Conservation (phyloP, 2,797 vertebrate species). For the Catharus ustulatus region DNA sequence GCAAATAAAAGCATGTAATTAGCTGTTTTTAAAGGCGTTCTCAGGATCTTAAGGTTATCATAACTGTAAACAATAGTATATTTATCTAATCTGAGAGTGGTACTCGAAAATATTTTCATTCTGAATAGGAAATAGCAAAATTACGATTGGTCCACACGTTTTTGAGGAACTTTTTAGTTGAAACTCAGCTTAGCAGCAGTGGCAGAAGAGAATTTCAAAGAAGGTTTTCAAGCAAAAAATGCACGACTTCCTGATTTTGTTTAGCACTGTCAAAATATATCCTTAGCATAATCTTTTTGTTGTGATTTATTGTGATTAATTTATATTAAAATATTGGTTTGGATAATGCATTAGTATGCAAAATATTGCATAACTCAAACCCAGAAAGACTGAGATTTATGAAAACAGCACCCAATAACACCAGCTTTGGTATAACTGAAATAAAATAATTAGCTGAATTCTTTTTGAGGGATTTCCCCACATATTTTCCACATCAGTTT, state of each 20-base stretch:
- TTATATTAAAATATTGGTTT: neutral
- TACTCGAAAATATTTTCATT: neutral
- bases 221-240: neutral
- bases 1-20: slow-evolving; percentile 69
- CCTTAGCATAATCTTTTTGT: neutral
- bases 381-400: neutral
- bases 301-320: neutral
- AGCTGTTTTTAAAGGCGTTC: slow-evolving; percentile 22
- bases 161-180: neutral
- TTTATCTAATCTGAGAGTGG: slow-evolving; percentile 34
- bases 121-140: neutral
- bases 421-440: neutral
- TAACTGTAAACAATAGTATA: slow-evolving; percentile 31
- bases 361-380: neutral
- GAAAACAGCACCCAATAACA: neutral
- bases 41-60: slow-evolving; percentile 39
- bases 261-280: neutral
- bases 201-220: neutral
- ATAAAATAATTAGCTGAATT: neutral
- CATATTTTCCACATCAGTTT: neutral
- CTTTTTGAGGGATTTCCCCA: neutral
- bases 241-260: neutral
- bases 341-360: neutral
- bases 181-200: neutral
- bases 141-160: neutral